phyloP scores from a whole-genome alignment of 2,888 invertebrate species.

The Xanthorhoe spadicearia region DNA sequence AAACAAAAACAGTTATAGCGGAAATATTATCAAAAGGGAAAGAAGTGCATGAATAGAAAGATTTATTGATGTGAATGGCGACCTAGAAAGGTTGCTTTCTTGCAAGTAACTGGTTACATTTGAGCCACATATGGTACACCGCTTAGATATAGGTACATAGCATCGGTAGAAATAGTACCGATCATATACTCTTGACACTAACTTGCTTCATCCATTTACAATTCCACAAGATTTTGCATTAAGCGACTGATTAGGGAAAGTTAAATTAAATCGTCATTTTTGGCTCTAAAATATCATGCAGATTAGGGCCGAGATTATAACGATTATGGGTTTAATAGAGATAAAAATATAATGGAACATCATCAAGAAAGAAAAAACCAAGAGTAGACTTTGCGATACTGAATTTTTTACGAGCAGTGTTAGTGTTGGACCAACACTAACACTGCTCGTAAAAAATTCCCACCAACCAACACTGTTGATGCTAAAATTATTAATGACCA shows the following conservation, averaged over 20 bases:
- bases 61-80: slow-evolving; percentile 51
- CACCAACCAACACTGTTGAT: too few species aligned
- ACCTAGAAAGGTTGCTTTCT: slow-evolving; percentile 64
- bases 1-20: slow-evolving; percentile 27
- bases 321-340: too few species aligned
- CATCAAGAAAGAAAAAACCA: too few species aligned
- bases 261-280: too few species aligned
- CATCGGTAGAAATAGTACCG: not conserved
- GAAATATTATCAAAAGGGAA: slow-evolving; percentile 36
- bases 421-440: not conserved
- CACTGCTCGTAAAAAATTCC: too few species aligned
- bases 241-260: too few species aligned
- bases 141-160: slow-evolving; percentile 9
- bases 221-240: too few species aligned
- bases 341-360: too few species aligned
- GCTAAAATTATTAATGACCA: not conserved
- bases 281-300: too few species aligned
- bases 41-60: slow-evolving; percentile 49
- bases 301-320: too few species aligned
- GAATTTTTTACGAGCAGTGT: not conserved
- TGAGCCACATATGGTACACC: slow-evolving; percentile 28
- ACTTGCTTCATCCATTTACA: too few species aligned
- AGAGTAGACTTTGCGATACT: not conserved
- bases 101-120: slow-evolving; percentile 31
- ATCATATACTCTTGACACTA: too few species aligned